Conservation (phyloP, 2,113 vertebrate species). For the Platysternon megacephalum region DNA sequence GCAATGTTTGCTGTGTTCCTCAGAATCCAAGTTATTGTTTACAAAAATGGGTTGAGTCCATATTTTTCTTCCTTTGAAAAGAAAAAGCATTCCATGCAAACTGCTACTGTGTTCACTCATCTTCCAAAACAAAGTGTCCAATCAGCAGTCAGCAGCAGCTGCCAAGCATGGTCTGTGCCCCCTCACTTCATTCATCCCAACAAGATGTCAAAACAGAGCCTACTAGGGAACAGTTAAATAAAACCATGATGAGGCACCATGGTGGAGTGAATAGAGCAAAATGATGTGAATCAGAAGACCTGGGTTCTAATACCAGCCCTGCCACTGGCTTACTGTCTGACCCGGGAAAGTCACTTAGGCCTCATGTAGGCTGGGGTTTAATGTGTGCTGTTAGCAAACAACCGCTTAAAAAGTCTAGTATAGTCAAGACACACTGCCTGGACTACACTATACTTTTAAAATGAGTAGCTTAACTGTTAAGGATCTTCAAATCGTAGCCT, state of each 20-base stretch:
- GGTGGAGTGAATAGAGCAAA: not conserved
- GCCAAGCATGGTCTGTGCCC: not conserved
- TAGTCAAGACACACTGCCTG: not conserved
- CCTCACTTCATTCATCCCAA: not conserved
- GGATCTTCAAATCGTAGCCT: too few relatives aligned
- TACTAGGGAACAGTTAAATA: not conserved
- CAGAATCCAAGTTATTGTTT: not conserved
- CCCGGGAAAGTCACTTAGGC: too few relatives aligned
- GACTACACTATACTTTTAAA: not conserved
- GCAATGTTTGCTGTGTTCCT: not conserved
- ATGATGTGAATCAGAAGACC: not conserved
- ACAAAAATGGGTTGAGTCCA: not conserved
- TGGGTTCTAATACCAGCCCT: not conserved
- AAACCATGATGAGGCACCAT: not conserved
- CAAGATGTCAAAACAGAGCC: not conserved
- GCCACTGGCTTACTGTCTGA: not conserved
- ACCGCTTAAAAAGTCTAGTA: not conserved
- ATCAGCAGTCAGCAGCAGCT: not conserved
- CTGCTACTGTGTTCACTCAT: not conserved
- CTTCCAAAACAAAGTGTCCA: not conserved
- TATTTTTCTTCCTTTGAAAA: not conserved
- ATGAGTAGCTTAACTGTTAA: not conserved
- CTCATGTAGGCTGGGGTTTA: too few relatives aligned
- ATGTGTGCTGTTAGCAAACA: too few relatives aligned
- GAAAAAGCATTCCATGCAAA: not conserved